Base-by-base conservation (phyloP, 35 echinoderm and acorn worm genomes). In the Heliocidaris erythrogramma region DNA sequence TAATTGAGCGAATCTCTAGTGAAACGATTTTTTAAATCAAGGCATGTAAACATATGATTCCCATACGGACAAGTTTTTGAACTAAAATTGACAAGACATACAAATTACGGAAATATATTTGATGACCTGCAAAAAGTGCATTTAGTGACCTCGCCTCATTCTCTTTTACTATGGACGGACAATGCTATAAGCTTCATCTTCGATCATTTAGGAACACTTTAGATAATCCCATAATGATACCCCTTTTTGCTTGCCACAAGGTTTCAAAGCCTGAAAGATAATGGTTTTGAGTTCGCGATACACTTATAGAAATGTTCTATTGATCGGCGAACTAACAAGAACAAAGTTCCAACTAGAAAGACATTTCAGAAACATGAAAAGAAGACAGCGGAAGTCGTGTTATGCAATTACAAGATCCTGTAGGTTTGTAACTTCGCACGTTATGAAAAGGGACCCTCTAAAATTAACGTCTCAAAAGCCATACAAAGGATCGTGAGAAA, bases 191-290 rank as follows among this genome's bases (percentile, higher is more conserved):
- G 7, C 27, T 24, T 24, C 5, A 78, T 78, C 65, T 78, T n/a
- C 65, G 21, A 7, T 24, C 27, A 71, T 71, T 24, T 71, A 24
- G 17, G 61, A 78, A 78, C 65, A n/a, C 65, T 78, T 78, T 78
- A 78, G 65, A n/a, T 78, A 78, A 78, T 78, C 65, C 65, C 65
- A 78, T 78, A 78, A 78, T 78, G 65, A 78, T 78, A 78, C 65
- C 5, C 18, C 5, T 78, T n/a, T 27, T 24, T 52, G 49, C 27
- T 27, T n/a, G 6, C 27, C 7, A 78, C 7, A n/a, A 7, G 65
- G 65, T 21, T 78, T n/a, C 65, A n/a, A 24, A 78, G 27, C 27
- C 65, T n/a, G 18, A 18, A 78, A 78, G 27, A 78, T 78, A 78
- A 78, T 78, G 21, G 65, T 12, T 18, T 27, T n/a, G 65, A 24